Conservation (phyloP, 2,113 vertebrate species). For the Pyxicephalus adspersus region DNA sequence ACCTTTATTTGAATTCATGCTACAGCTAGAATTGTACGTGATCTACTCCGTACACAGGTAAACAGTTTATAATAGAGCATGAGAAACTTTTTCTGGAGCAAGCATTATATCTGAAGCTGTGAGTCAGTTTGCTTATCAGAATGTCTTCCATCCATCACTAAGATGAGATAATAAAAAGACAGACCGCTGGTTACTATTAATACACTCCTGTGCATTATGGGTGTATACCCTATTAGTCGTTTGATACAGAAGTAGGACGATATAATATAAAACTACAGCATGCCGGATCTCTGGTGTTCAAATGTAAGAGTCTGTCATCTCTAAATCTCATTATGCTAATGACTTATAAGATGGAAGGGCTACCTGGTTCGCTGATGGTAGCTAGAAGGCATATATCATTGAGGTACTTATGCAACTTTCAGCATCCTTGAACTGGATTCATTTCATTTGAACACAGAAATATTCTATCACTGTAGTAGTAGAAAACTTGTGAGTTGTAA, state of each 20-base stretch:
- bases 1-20: no score
- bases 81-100: background rate
- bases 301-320: conserved; percentile 51
- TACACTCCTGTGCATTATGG: conserved; percentile 39
- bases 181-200: conserved; percentile 41
- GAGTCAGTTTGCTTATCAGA: conserved; percentile 1
- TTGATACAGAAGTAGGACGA: conserved; percentile 53
- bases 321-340: conserved; percentile 53
- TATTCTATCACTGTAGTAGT: conserved; percentile 7
- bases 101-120: background rate
- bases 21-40: no score
- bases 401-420: conserved; percentile 38
- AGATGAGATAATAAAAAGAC: conserved; percentile 43
- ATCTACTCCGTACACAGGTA: background rate
- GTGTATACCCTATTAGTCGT: conserved; percentile 51
- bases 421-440: conserved; percentile 45
- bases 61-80: background rate
- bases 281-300: conserved; percentile 33
- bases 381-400: conserved; percentile 44
- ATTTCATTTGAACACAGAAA: conserved; percentile 32
- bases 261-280: conserved; percentile 54
- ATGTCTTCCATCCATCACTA: conserved; percentile 37
- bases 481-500: background rate
- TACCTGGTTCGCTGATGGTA: conserved; percentile 48
- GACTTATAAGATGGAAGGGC: conserved; percentile 46